Conservation (phyloP, 2,797 vertebrate genomes). For the Vipera ursinii region DNA sequence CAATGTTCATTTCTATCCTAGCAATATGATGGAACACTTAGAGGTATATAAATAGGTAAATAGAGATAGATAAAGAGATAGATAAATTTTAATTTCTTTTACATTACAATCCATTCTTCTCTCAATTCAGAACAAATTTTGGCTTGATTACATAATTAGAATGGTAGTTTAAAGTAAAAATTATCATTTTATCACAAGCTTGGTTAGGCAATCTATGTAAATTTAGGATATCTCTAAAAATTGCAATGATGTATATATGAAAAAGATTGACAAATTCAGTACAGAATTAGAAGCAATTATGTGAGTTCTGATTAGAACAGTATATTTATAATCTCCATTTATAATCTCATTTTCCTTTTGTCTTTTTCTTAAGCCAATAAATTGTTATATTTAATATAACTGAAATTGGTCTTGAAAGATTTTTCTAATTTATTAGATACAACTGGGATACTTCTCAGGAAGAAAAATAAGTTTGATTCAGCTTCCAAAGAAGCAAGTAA, state of each 20-base stretch:
- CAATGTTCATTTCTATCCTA: background rate
- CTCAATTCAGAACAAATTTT: background rate
- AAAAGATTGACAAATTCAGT: background rate
- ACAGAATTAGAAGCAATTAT: background rate
- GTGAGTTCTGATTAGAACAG: background rate
- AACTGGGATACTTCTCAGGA: background rate
- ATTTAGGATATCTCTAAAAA: background rate
- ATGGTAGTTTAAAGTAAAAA: background rate
- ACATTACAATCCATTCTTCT: background rate
- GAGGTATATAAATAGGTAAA: background rate
- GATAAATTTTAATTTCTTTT: background rate
- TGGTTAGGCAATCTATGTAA: background rate
- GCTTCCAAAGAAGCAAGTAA: background rate
- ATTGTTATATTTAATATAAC: constrained; percentile 7
- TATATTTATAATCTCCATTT: background rate
- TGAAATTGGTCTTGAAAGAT: background rate
- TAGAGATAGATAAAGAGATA: background rate
- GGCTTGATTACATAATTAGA: background rate
- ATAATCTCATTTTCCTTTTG: background rate
- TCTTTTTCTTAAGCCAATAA: constrained; percentile 1
- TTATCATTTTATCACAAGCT: background rate
- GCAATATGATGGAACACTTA: background rate
- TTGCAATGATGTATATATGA: too few species aligned
- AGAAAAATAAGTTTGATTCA: background rate
- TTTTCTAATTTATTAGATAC: background rate